A percentile compares a stretch with the other conserved stretches of the same genome.
phyloP scores from a whole-genome alignment of 2,797 vertebrate genomes.

The Coreius guichenoti region DNA sequence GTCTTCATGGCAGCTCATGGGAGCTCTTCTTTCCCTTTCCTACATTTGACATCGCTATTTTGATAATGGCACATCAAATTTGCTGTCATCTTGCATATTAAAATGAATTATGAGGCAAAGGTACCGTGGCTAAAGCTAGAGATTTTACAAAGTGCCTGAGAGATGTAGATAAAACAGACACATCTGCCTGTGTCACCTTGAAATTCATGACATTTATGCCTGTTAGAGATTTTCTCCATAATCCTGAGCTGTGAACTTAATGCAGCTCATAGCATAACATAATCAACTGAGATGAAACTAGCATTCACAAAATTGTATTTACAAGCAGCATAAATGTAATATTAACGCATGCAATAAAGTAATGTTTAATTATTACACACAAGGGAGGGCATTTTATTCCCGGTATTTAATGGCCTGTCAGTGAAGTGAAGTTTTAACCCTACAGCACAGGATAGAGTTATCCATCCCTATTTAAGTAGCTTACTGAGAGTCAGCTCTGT shows the following conservation, averaged over 20 bases:
- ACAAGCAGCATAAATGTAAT: conserved; percentile 13
- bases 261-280: not conserved
- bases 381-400: not conserved
- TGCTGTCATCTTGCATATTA: not conserved
- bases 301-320: conserved; percentile 24
- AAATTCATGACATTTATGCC: conserved; percentile 18
- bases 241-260: conserved; percentile 1
- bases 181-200: conserved; percentile 33
- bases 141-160: conserved; percentile 5
- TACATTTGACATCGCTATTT: conserved; percentile 15
- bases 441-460: conserved; percentile 41
- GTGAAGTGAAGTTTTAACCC: conserved; percentile 23
- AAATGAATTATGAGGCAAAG: conserved; percentile 17
- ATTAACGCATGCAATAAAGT: conserved; percentile 23
- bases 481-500: conserved; percentile 51
- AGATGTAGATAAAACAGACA: conserved; percentile 6
- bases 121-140: not conserved
- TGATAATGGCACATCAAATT: conserved; percentile 21
- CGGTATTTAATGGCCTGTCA: conserved; percentile 35
- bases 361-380: conserved; percentile 25
- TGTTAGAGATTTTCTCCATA: not conserved
- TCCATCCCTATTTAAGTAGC: conserved; percentile 56
- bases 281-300: conserved; percentile 15
- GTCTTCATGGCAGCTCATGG: not conserved
- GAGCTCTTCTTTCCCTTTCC: not conserved